phyloP scores from a whole-genome alignment of 2,797 vertebrate genomes.

The Cynopterus sphinx region DNA sequence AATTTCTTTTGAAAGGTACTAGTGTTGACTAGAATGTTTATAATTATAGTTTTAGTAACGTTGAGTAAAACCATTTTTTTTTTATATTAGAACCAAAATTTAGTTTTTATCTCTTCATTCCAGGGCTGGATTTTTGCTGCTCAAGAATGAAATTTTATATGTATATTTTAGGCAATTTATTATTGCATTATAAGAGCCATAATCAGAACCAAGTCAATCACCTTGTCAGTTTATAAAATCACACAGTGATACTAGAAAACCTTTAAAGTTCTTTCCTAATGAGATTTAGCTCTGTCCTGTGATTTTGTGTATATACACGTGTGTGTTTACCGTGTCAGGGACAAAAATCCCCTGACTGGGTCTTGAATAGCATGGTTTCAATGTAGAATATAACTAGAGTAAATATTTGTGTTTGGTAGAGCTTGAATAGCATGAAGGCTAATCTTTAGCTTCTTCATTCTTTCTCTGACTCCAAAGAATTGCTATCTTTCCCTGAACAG shows the following conservation, averaged over 20 bases:
- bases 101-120: neutral
- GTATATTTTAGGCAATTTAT: conserved; percentile 52
- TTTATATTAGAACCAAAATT: conserved; percentile 36
- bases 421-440: neutral
- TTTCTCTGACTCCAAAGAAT: neutral
- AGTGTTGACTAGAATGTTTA: neutral
- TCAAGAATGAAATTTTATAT: conserved; percentile 46
- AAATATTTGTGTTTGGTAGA: neutral
- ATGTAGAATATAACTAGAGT: neutral
- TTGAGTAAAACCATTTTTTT: neutral
- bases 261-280: conserved; percentile 10
- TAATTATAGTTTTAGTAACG: neutral
- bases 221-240: conserved; percentile 32
- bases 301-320: neutral
- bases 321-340: neutral
- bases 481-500: neutral
- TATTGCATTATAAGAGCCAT: neutral
- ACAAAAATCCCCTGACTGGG: neutral
- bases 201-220: conserved; percentile 24
- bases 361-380: neutral
- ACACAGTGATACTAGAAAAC: neutral
- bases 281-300: neutral
- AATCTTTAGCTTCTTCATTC: neutral
- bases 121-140: conserved; percentile 7
- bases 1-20: conserved; percentile 17